These are phyloP conservation scores for Mesocentrotus franciscanus DNA, from an alignment of 53 echinoderm and acorn worm genomes.

Conservation along the genomic window DNA sequence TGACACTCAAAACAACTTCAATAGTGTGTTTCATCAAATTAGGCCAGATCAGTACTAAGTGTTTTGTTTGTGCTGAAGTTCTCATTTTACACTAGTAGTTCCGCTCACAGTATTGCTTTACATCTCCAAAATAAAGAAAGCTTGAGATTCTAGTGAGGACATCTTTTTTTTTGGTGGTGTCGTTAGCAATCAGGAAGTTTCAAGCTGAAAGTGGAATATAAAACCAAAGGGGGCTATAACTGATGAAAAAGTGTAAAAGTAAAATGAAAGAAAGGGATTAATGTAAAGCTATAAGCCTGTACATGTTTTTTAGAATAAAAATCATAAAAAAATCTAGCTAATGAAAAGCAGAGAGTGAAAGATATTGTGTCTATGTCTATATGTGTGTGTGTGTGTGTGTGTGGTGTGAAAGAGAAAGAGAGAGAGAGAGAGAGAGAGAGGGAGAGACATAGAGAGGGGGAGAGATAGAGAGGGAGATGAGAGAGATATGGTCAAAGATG, in stretches of 20 bases:
- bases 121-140: not conserved
- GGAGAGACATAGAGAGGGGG: not conserved
- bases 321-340: too few species aligned
- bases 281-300: too few species aligned
- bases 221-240: not conserved
- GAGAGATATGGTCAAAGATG: not conserved
- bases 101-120: not conserved
- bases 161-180: not conserved
- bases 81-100: not conserved
- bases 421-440: not conserved
- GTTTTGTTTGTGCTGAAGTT: not conserved
- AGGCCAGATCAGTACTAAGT: not conserved
- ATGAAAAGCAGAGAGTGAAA: too few species aligned
- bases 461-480: not conserved
- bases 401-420: not conserved
- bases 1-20: not conserved
- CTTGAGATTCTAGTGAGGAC: not conserved
- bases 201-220: not conserved
- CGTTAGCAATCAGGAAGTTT: not conserved
- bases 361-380: too few species aligned
- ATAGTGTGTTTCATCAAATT: not conserved
- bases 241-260: too few species aligned
- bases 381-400: too few species aligned
- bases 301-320: too few species aligned
- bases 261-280: too few species aligned